Percentiles rank a stretch among this genome's conserved stretches.
phyloP scores from a whole-genome alignment of 2,797 vertebrate genomes.

The Gallinago solitaria region DNA sequence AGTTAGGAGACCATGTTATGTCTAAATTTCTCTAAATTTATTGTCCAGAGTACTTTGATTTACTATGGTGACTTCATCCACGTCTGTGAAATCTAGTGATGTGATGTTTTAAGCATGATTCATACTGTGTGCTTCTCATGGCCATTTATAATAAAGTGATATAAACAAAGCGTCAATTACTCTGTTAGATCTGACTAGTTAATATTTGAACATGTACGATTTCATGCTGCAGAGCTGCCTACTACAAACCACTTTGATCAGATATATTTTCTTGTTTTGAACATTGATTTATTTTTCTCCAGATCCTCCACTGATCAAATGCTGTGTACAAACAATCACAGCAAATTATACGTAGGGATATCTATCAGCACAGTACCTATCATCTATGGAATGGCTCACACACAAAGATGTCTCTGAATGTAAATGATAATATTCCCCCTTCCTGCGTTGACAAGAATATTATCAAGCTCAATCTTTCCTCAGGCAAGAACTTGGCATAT shows the following conservation, averaged over 20 bases:
- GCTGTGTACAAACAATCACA: neutral
- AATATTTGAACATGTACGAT: neutral
- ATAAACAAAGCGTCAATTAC: neutral
- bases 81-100: neutral
- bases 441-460: neutral
- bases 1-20: neutral
- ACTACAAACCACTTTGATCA: neutral
- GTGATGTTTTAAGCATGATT: neutral
- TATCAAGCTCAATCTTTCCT: constrained; percentile 60
- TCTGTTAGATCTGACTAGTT: neutral
- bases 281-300: neutral
- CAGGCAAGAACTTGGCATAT: constrained; percentile 60
- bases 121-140: neutral
- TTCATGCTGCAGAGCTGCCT: neutral
- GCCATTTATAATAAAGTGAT: neutral
- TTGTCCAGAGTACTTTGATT: neutral
- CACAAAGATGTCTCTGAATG: constrained; percentile 23
- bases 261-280: neutral
- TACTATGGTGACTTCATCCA: neutral
- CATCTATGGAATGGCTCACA: constrained; percentile 9
- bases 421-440: constrained; percentile 51
- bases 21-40: neutral
- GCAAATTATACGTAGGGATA: constrained; percentile 25
- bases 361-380: constrained; percentile 6
- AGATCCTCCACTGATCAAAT: neutral